A percentile compares a stretch with the other conserved stretches of the same genome.
phyloP scores from a whole-genome alignment of 2,113 vertebrate species.

The Hippocampus barbouri region DNA sequence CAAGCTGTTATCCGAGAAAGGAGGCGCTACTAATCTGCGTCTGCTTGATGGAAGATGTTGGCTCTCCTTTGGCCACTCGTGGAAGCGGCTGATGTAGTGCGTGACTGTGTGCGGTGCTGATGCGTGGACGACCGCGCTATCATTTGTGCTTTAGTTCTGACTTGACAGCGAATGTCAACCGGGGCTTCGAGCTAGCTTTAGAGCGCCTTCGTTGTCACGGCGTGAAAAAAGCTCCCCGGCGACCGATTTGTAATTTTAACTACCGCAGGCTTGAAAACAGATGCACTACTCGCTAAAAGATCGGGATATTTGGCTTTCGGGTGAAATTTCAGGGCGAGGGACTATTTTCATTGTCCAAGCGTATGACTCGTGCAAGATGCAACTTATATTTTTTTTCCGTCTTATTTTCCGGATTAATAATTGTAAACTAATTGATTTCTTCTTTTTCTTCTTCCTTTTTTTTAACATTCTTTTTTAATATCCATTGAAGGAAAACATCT shows the following conservation, averaged over 20 bases:
- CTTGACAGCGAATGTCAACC: no score
- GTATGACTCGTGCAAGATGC: conserved; percentile 45
- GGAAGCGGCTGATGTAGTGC: not conserved
- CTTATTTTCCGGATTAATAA: conserved; percentile 32
- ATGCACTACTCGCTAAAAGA: no score
- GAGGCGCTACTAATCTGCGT: not conserved
- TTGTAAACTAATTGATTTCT: conserved; percentile 9
- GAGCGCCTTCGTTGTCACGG: not conserved
- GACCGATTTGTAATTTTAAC: no score
- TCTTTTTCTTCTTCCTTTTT: not conserved
- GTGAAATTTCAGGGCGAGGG: not conserved
- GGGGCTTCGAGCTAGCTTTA: not conserved
- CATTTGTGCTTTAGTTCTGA: no score
- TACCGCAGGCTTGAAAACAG: no score
- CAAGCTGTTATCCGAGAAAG: conserved; percentile 36
- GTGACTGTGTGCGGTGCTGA: not conserved
- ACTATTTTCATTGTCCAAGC: conserved; percentile 13
- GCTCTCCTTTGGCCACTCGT: conserved; percentile 8
- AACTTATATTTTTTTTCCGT: conserved; percentile 27
- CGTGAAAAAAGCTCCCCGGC: no score
- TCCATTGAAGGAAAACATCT: not conserved
- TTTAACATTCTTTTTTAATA: no score
- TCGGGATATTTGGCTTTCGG: no score
- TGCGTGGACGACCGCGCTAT: not conserved
- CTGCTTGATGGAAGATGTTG: conserved; percentile 22